phyloP scores from a whole-genome alignment of 2,888 invertebrate species.

The Strigamia maritima region DNA sequence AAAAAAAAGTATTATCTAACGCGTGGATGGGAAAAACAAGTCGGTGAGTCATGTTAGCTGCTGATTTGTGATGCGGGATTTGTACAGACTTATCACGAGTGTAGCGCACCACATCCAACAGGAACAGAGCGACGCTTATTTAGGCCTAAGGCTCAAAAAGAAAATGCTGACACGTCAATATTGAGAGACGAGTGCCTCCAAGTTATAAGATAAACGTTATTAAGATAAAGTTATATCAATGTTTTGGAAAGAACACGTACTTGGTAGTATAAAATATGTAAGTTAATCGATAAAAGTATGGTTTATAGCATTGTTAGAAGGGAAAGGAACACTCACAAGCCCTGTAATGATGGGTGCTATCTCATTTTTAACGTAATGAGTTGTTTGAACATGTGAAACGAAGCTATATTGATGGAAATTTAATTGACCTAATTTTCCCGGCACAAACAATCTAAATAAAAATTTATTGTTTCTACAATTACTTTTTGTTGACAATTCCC shows the following conservation, averaged over 20 bases:
- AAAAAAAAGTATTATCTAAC: too few species aligned
- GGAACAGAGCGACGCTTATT: neutral
- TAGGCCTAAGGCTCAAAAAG: neutral
- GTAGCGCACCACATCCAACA: neutral
- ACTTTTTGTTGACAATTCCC: neutral
- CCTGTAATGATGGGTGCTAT: neutral
- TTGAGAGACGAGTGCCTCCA: neutral
- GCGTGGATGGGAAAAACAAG: too few species aligned
- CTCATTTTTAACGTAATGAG: slow-evolving; percentile 16
- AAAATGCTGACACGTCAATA: slow-evolving; percentile 1
- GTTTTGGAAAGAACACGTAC: neutral
- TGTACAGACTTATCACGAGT: neutral
- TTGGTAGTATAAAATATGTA: neutral
- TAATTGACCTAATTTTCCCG: slow-evolving; percentile 15
- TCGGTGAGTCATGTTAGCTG: neutral
- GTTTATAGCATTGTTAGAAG: neutral
- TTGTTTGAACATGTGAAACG: slow-evolving; percentile 25
- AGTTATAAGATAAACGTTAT: neutral
- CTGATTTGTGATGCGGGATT: neutral
- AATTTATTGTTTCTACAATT: neutral
- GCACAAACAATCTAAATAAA: neutral
- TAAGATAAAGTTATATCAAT: neutral
- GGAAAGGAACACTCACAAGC: neutral
- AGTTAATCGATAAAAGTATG: neutral
- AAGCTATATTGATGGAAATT: slow-evolving; percentile 3